Evolutionary conservation across 2,888 invertebrate genomes (phyloP), one percentile per base, ranked within the genome.

Genomic region (Cantharis lateralis): DNA sequence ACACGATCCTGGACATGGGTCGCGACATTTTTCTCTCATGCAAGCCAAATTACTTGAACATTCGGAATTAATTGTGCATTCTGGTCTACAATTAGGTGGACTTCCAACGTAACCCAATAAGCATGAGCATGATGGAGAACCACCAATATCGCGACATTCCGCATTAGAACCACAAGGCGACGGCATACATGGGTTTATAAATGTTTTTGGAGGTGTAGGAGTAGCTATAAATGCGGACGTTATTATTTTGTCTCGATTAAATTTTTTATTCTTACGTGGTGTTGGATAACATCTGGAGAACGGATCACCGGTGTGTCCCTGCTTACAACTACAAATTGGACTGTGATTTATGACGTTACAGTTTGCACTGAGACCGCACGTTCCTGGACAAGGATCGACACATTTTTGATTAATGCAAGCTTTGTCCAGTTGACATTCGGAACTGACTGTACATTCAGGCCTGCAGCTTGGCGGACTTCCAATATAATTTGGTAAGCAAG

Each of bases 1-100:
- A 85, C 95, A 95, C 64, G 92, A 92, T 80, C 94, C 95, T 3
- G 93, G 93, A 83, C 95, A 95, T 18, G 95, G 95, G 88, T 95
- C 93, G 83, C 91, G 89, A 85, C 95, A 95, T 88, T 93, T 94
- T 81, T 93, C 93, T 82, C 91, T 91, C 11, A 93, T 88, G 84
- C 95, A 95, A 16, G 94, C 93, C 83, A 89, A 91, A 83, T 93
- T 92, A 26, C 91, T 92, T 3, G 93, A 89, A 87, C 95, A 95
- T 84, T 95, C 95, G 0, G 92, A 91, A 86, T 94, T 93, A 3
- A 93, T 85, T 0, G 92, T 89, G 87, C 95, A 95, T 88, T 95
- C 95, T 1, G 94, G 94, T 82, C 94, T 91, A 84, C 95, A 95
- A 62, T 94, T 93, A 81, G 94, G 94, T 10, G 95, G 95, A 88